Conservation (phyloP, 2,888 invertebrate species). For the Colletes collaris region DNA sequence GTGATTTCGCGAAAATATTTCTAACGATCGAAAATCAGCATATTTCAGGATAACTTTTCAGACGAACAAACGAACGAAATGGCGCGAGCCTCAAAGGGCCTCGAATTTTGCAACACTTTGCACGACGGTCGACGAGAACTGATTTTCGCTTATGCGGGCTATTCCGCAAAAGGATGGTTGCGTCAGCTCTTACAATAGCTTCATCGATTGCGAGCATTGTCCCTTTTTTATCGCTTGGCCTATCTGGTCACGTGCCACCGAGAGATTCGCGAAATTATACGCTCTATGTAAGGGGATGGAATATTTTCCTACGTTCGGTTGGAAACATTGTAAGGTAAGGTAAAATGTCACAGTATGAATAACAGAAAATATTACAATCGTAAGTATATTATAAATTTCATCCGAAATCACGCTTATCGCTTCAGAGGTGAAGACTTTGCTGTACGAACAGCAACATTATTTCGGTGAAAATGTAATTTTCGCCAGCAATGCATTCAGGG, state of each 20-base stretch:
- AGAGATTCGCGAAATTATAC: constrained; percentile 33
- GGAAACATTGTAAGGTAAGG: too few relatives aligned
- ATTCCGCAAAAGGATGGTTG: constrained; percentile 53
- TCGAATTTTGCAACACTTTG: constrained; percentile 52
- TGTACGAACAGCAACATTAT: too few relatives aligned
- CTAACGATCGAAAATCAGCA: too few relatives aligned
- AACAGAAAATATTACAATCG: too few relatives aligned
- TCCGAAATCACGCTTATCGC: neutral
- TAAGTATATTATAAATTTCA: too few relatives aligned
- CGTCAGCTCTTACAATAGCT: constrained; percentile 55
- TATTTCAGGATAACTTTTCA: too few relatives aligned
- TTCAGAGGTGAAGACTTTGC: too few relatives aligned
- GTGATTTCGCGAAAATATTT: too few relatives aligned
- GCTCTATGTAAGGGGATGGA: neutral
- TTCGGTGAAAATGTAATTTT: too few relatives aligned
- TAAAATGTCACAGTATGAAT: too few relatives aligned
- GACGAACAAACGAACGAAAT: neutral
- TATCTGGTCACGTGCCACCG: constrained; percentile 36
- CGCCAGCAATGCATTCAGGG: too few relatives aligned
- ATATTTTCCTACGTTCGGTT: neutral
- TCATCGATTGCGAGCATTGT: constrained; percentile 59
- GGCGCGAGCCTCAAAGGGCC: constrained; percentile 16
- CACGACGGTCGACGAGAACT: constrained; percentile 36
- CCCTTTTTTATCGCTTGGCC: constrained; percentile 31
- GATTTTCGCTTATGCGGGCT: constrained; percentile 60